Evolutionary conservation across 2,888 invertebrate species (phyloP).

Genomic region (Piscicola geometra): DNA sequence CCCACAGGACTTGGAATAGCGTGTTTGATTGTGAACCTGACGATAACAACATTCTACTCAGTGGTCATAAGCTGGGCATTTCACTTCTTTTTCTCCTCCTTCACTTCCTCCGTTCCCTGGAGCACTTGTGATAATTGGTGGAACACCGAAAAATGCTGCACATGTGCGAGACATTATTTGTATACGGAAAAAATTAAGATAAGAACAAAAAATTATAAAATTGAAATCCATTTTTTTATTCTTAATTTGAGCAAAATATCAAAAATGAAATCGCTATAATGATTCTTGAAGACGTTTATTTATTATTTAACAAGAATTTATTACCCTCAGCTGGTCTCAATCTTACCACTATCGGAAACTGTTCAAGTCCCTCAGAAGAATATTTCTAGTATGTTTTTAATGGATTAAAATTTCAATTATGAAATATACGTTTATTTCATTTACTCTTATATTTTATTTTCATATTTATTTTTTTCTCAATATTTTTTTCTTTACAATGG

Average conservation of each 20-base stretch:
- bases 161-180: too few relatives aligned
- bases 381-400: not conserved
- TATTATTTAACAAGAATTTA: too few relatives aligned
- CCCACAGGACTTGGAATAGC: slow-evolving; percentile 14
- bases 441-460: not conserved
- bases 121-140: slow-evolving; percentile 48
- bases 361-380: not conserved
- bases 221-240: too few relatives aligned
- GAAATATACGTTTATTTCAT: not conserved
- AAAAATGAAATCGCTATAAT: too few relatives aligned
- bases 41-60: slow-evolving; percentile 56
- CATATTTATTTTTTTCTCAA: slow-evolving; percentile 7
- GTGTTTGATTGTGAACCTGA: slow-evolving; percentile 44
- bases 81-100: slow-evolving; percentile 53
- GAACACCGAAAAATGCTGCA: slow-evolving; percentile 40
- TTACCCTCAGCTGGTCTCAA: too few relatives aligned
- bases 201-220: too few relatives aligned
- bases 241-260: too few relatives aligned
- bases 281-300: too few relatives aligned
- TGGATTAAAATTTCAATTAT: too few relatives aligned
- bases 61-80: slow-evolving; percentile 54
- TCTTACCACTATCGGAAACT: too few relatives aligned
- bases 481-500: not conserved
- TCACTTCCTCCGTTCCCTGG: slow-evolving; percentile 54
- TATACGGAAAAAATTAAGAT: too few relatives aligned